phyloP scores from a whole-genome alignment of 64 coral and sea anemone species.

The Acropora tenuis region DNA sequence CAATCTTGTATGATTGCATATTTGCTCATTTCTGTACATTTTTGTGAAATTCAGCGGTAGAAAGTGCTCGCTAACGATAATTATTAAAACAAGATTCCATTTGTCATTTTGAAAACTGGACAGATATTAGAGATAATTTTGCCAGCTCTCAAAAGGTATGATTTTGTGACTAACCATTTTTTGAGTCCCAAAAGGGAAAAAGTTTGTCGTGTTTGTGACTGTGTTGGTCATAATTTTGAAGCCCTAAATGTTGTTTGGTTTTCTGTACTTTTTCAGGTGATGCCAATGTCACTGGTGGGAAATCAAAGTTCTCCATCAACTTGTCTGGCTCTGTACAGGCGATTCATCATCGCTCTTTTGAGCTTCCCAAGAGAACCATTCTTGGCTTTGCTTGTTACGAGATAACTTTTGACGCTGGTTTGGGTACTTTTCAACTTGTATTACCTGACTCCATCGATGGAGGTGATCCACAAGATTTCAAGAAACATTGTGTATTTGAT shows the following conservation, averaged over 20 bases:
- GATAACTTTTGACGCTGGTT: conserved; percentile 23
- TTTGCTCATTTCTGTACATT: too few species aligned
- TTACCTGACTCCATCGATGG: conserved; percentile 73
- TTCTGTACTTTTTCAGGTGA: conserved; percentile 45
- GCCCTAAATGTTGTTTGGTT: background rate
- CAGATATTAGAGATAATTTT: too few species aligned
- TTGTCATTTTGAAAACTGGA: too few species aligned
- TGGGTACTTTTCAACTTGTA: conserved; percentile 57
- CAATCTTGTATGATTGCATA: too few species aligned
- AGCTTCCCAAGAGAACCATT: conserved; percentile 78
- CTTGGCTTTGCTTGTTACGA: conserved; percentile 80
- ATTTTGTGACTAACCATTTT: too few species aligned
- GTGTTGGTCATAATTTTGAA: too few species aligned
- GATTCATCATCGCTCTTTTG: conserved; percentile 71
- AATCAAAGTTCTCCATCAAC: conserved; percentile 62
- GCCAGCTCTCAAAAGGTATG: too few species aligned
- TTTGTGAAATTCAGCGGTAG: too few species aligned
- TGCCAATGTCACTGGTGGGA: conserved; percentile 38
- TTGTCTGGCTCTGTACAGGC: conserved; percentile 55
- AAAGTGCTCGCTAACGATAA: too few species aligned
- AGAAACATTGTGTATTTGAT: conserved; percentile 33
- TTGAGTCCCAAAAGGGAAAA: too few species aligned
- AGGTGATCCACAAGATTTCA: background rate
- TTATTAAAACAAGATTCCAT: too few species aligned
- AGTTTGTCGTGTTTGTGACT: too few species aligned